phyloP scores from a whole-genome alignment of 2,888 invertebrate species.

The Ceraclea dissimilis region DNA sequence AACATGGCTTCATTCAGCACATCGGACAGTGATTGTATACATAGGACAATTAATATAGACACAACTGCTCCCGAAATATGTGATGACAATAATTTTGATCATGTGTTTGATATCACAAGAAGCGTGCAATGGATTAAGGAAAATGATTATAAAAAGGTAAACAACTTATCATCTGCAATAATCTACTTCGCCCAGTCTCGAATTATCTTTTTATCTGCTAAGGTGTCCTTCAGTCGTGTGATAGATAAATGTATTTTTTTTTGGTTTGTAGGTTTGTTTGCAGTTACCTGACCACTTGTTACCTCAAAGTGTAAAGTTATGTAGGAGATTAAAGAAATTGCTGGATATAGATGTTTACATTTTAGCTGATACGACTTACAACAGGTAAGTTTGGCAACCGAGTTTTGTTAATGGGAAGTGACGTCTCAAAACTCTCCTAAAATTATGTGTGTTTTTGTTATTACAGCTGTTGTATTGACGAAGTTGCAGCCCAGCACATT shows the following conservation, averaged over 20 bases:
- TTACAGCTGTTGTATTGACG: conserved; percentile 82
- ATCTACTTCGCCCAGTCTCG: conserved; percentile 14
- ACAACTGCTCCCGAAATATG: neutral
- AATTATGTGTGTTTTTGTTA: conserved; percentile 1
- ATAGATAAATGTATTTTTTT: neutral
- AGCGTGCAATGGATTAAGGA: conserved; percentile 64
- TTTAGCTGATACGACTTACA: conserved; percentile 86
- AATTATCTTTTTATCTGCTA: neutral
- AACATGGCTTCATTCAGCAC: conserved; percentile 5
- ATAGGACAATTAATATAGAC: conserved; percentile 5
- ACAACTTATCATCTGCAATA: neutral
- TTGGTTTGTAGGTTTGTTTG: conserved; percentile 63
- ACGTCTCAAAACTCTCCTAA: no score
- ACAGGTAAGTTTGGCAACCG: conserved; percentile 48
- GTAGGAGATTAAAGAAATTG: conserved; percentile 45
- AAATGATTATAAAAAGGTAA: conserved; percentile 58
- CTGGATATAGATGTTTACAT: conserved; percentile 59
- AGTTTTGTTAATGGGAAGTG: neutral
- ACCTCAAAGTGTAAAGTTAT: conserved; percentile 59
- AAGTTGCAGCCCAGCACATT: conserved; percentile 83
- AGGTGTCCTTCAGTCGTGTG: no score
- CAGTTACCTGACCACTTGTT: conserved; percentile 87
- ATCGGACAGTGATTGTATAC: conserved; percentile 5
- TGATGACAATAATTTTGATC: neutral
- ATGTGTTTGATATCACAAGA: conserved; percentile 50